A percentile compares a stretch with the other conserved stretches of the same genome.
Conservation (phyloP, 2,113 vertebrate species). For the Holacanthus passer region DNA sequence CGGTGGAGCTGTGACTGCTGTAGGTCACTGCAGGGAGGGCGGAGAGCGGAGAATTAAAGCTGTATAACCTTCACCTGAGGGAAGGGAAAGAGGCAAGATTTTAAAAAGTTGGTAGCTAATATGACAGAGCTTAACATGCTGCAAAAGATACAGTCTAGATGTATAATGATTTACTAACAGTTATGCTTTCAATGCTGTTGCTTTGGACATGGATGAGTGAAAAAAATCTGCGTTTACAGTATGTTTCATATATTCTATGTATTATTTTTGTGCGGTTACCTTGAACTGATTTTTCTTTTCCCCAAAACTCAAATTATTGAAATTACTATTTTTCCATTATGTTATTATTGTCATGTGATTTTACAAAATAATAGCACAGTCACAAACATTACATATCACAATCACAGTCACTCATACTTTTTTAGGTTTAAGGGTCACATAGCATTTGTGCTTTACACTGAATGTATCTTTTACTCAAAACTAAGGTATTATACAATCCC, state of each 20-base stretch:
- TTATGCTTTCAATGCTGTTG: no score
- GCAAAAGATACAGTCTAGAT: neutral
- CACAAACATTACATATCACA: neutral
- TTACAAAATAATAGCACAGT: neutral
- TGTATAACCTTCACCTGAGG: conserved; percentile 24
- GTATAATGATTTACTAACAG: neutral
- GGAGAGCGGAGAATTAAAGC: conserved; percentile 17
- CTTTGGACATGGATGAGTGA: neutral
- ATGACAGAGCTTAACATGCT: neutral
- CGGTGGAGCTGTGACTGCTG: conserved; percentile 30
- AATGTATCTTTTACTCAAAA: neutral
- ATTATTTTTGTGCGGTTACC: neutral
- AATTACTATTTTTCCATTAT: neutral
- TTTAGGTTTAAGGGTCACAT: neutral
- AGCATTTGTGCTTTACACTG: neutral
- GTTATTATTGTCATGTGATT: neutral
- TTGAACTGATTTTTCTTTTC: neutral
- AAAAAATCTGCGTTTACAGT: neutral
- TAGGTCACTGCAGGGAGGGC: conserved; percentile 30
- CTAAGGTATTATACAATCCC: no score
- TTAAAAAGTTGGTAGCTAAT: neutral
- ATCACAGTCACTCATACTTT: neutral
- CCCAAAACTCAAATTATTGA: neutral
- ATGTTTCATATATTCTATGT: no score
- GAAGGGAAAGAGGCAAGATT: conserved; percentile 11